Evolutionary conservation across 2,888 invertebrate genomes (phyloP).

Genomic region (Agonopterix arenella): DNA sequence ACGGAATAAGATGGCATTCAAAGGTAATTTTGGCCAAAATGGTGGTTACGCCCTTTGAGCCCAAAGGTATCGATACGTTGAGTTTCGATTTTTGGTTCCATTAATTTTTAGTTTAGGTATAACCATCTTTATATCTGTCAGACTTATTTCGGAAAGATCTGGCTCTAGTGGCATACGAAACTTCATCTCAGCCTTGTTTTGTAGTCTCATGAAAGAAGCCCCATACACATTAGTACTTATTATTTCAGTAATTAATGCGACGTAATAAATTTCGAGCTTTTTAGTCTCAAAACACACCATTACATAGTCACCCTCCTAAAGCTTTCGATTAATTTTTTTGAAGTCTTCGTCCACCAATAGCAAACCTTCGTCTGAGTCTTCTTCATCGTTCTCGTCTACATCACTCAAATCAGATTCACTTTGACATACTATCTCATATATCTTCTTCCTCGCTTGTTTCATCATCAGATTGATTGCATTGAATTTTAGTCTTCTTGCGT

Average conservation of each 20-base stretch:
- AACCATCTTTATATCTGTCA: conserved; percentile 9
- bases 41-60: too few species aligned
- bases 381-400: not conserved
- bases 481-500: too few species aligned
- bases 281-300: conserved; percentile 7
- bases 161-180: conserved; percentile 8
- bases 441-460: too few species aligned
- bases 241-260: conserved; percentile 7
- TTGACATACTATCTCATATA: too few species aligned
- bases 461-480: too few species aligned
- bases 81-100: conserved; percentile 9
- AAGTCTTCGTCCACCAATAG: conserved; percentile 3
- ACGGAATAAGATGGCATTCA: too few species aligned
- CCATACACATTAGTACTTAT: not conserved
- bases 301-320: not conserved
- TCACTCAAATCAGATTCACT: conserved; percentile 2
- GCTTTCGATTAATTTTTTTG: not conserved
- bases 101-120: conserved; percentile 8
- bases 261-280: conserved; percentile 8
- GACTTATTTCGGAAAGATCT: conserved; percentile 6
- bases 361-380: not conserved
- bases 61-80: too few species aligned
- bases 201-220: conserved; percentile 7
- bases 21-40: too few species aligned
- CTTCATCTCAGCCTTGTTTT: conserved; percentile 7